phyloP scores from a whole-genome alignment of 2,888 invertebrate genomes.

The Callosobruchus maculatus region DNA sequence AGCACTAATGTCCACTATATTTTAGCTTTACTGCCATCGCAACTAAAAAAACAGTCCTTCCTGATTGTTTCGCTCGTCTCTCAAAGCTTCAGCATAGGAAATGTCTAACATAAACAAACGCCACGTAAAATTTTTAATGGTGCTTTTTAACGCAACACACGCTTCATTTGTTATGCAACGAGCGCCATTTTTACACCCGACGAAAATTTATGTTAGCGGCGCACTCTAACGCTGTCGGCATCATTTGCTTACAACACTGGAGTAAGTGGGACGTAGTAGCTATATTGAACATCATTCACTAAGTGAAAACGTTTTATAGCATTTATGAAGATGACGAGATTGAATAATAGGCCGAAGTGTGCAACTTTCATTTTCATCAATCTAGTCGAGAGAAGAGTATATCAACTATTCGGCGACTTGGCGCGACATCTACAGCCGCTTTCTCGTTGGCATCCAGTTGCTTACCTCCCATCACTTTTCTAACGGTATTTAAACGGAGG shows the following conservation, averaged over 20 bases:
- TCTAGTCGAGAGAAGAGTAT: too few species aligned
- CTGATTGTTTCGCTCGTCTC: background rate
- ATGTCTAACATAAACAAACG: background rate
- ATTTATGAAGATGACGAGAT: too few species aligned
- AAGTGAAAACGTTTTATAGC: too few species aligned
- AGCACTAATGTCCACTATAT: background rate
- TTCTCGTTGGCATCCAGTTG: too few species aligned
- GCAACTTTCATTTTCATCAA: too few species aligned
- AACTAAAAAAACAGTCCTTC: background rate
- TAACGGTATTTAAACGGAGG: too few species aligned
- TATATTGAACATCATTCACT: too few species aligned
- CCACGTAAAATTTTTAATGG: background rate
- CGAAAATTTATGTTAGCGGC: background rate
- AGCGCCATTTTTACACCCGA: background rate
- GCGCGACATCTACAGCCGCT: too few species aligned
- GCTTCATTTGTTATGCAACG: background rate
- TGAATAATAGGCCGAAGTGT: too few species aligned
- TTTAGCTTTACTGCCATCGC: background rate
- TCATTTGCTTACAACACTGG: background rate
- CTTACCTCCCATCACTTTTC: too few species aligned
- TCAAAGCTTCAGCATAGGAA: background rate
- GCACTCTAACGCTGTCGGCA: background rate
- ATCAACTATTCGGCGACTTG: too few species aligned
- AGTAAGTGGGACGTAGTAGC: background rate
- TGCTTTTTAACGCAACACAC: background rate